A percentile compares a stretch with the other conserved stretches of the same genome.
These are phyloP conservation scores for Glareola pratincola DNA, from an alignment of 2,113 vertebrate species.

Conservation along the genomic window DNA sequence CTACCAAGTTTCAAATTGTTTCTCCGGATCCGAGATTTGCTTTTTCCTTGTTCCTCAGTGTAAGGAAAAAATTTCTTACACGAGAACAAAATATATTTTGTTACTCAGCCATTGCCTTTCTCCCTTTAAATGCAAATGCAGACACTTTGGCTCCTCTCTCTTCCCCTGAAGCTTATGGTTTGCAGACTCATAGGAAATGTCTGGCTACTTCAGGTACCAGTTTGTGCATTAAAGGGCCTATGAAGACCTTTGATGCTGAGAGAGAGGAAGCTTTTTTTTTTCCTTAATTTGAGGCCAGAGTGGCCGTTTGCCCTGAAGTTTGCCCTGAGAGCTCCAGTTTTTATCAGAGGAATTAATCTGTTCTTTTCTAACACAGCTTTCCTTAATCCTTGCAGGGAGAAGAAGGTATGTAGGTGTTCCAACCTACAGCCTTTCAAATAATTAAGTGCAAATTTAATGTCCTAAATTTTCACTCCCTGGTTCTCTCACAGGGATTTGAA, in stretches of 20 bases:
- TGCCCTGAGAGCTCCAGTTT: not conserved
- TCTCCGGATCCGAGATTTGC: not conserved
- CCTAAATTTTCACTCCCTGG: slow-evolving; percentile 8
- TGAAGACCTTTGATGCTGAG: slow-evolving; percentile 8
- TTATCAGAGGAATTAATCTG: slow-evolving; percentile 35
- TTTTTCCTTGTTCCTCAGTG: not conserved
- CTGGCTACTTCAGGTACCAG: not conserved
- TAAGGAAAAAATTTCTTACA: not conserved
- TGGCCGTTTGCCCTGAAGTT: not conserved
- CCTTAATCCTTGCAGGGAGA: not conserved
- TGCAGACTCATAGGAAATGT: not conserved
- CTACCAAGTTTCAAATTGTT: not conserved
- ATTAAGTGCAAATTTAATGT: slow-evolving; percentile 44
- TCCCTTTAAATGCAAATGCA: not conserved
- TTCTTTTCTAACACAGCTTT: not conserved
- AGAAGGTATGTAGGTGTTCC: slow-evolving; percentile 27
- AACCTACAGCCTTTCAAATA: slow-evolving; percentile 37
- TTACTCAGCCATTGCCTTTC: not conserved
- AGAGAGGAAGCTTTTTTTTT: not conserved
- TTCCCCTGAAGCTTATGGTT: not conserved
- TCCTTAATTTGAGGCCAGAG: not conserved
- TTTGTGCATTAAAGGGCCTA: not conserved
- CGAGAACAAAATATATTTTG: not conserved
- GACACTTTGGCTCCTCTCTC: not conserved
- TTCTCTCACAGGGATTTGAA: not conserved